A percentile compares a stretch with the other conserved stretches of the same genome.
Evolutionary conservation across 2,113 vertebrate genomes (phyloP).

Genomic region (Cromileptes altivelis): DNA sequence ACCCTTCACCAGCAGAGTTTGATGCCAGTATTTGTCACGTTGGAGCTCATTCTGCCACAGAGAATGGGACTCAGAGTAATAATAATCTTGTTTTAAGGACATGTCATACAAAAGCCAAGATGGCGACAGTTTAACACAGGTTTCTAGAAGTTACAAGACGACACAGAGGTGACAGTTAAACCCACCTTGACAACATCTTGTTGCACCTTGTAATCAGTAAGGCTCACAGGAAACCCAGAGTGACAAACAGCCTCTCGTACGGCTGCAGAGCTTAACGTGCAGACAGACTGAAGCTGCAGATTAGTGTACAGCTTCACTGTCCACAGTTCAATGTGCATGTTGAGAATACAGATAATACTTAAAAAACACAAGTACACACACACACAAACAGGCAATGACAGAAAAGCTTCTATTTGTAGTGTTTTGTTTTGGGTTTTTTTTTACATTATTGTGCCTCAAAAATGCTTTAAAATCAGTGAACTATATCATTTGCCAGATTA

Average conservation of each 20-base stretch:
- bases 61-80: neutral
- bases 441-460: neutral
- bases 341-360: neutral
- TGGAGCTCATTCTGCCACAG: neutral
- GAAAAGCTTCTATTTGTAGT: neutral
- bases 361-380: neutral
- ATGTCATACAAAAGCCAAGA: neutral
- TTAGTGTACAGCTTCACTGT: neutral
- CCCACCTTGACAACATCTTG: neutral
- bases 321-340: neutral
- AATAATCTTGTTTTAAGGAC: neutral
- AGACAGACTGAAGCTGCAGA: neutral
- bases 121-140: neutral
- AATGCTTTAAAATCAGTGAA: neutral
- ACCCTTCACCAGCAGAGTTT: neutral
- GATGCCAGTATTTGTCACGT: neutral
- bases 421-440: neutral
- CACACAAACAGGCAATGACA: neutral
- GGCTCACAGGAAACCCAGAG: slow-evolving; percentile 23
- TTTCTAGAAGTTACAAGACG: neutral
- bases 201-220: neutral
- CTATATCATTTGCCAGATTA: neutral
- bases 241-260: neutral
- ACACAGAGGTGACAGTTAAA: neutral
- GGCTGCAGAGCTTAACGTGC: neutral